Conservation (phyloP, 2,113 vertebrate species). For the Hippopotamus amphibius region DNA sequence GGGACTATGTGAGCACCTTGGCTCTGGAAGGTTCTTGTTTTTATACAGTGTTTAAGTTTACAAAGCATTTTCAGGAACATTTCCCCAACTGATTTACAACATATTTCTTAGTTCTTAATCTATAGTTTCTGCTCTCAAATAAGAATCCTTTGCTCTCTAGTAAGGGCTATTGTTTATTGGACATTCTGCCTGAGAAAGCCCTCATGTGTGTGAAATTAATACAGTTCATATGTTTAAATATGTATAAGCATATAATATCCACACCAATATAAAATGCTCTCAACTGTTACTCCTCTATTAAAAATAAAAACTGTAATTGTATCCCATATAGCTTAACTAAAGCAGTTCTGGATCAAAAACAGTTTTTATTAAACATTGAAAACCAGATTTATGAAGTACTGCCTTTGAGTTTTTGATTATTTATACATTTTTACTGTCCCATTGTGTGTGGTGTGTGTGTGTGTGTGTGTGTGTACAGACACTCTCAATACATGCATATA, state of each 20-base stretch:
- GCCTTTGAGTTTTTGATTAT: not conserved
- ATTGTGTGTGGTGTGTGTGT: not conserved
- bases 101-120: not conserved
- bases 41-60: not conserved
- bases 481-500: not conserved
- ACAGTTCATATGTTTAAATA: not conserved
- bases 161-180: not conserved
- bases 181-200: not conserved
- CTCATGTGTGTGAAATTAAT: not conserved
- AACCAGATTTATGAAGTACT: not conserved
- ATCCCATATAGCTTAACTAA: not conserved
- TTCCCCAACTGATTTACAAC: constrained; percentile 17
- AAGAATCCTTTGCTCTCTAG: not conserved
- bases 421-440: not conserved
- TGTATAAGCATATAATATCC: not conserved
- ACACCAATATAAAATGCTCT: not conserved
- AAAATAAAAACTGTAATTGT: not conserved
- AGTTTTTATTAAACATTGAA: not conserved
- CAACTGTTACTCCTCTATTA: not conserved
- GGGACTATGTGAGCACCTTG: not conserved
- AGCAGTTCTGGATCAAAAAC: not conserved
- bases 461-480: not conserved
- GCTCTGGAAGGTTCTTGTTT: not conserved
- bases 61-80: not conserved
- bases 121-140: constrained; percentile 4